Evolutionary conservation across 2,113 vertebrate species (phyloP).

Genomic region (Empidonax alnorum): DNA sequence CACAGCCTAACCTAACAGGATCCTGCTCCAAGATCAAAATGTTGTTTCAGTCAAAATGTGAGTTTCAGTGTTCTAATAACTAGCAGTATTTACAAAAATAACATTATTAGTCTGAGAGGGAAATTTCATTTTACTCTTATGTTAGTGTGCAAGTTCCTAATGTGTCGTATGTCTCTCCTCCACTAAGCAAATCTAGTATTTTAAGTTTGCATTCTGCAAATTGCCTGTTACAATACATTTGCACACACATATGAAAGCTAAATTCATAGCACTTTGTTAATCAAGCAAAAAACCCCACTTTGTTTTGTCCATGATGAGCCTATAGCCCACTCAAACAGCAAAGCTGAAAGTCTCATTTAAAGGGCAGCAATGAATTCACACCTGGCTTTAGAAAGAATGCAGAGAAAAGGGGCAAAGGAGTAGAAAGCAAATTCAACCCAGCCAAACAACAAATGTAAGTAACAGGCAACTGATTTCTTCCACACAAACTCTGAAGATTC

Average conservation of each 20-base stretch:
- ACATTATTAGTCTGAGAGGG: background rate
- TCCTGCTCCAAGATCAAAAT: background rate
- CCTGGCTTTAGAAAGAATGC: background rate
- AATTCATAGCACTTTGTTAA: background rate
- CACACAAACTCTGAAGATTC: background rate
- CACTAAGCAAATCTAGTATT: background rate
- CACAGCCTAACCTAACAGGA: background rate
- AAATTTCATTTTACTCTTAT: background rate
- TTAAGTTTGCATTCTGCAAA: background rate
- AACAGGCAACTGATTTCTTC: background rate
- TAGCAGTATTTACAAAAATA: background rate
- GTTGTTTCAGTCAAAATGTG: background rate
- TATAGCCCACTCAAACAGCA: background rate
- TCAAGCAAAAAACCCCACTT: background rate
- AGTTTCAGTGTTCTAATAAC: background rate
- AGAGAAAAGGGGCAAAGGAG: background rate
- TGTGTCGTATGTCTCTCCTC: background rate
- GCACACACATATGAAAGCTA: background rate
- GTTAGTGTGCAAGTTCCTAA: background rate
- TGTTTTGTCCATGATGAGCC: background rate
- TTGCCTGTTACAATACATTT: background rate
- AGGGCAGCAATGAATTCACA: background rate
- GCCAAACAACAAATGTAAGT: rapidly evolving
- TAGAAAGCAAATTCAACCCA: background rate
- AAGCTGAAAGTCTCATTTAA: background rate